phyloP scores from a whole-genome alignment of 2,113 vertebrate genomes.

The Pardalotus punctatus region DNA sequence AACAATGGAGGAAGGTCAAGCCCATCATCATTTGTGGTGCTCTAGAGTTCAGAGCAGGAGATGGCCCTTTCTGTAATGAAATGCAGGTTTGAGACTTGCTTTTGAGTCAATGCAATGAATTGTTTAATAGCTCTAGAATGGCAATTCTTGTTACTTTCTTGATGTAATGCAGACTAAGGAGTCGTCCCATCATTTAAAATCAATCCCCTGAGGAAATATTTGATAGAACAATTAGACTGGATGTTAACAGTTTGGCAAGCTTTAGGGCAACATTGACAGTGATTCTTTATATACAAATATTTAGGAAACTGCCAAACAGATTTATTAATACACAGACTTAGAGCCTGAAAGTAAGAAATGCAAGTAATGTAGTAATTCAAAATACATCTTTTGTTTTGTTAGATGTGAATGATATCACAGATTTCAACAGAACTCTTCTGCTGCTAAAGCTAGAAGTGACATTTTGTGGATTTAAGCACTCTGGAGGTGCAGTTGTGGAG shows the following conservation, averaged over 20 bases:
- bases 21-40: neutral
- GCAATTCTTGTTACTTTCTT: neutral
- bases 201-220: conserved; percentile 1
- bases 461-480: neutral
- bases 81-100: neutral
- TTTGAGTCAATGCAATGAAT: neutral
- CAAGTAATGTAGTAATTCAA: neutral
- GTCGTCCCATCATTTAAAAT: neutral
- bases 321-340: conserved; percentile 19
- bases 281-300: conserved; percentile 26
- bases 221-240: conserved; percentile 36
- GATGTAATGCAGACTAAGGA: neutral
- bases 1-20: neutral
- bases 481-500: conserved; percentile 4
- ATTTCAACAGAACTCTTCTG: conserved; percentile 18
- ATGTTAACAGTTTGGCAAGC: conserved; percentile 34
- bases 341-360: neutral
- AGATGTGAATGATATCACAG: neutral
- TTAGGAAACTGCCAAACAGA: conserved; percentile 38
- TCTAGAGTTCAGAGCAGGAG: neutral
- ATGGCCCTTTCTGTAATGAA: neutral
- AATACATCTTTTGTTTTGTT: conserved; percentile 10
- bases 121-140: neutral
- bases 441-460: neutral
- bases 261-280: conserved; percentile 1